Base-by-base conservation (phyloP, 2,888 invertebrate genomes). In the Escarpia spicata region DNA sequence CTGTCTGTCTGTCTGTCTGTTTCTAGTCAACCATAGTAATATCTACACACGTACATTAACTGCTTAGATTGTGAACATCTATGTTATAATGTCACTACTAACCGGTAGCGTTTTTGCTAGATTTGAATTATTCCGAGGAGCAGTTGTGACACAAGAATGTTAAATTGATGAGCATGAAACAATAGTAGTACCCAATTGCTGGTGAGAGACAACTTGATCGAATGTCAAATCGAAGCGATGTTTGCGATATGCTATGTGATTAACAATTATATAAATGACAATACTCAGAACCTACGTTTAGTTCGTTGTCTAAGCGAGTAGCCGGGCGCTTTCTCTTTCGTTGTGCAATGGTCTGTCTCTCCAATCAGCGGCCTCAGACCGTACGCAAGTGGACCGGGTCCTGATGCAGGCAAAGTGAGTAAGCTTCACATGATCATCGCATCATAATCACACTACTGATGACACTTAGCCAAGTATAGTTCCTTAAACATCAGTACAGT, bases 331-430 rank as follows among this genome's bases (percentile, higher is more conserved):
- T 92, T 90, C 19, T 92, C 90, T 92, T 93, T 93, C 44, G 94
- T 94, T 43, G 90, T 91, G 45, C 93, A 93, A 92, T 93, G 93
- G 44, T 93, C 93, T 75, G 93, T 91, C 44, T 52, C 91, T 52
- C 94, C 94, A 58, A 93, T 58, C n/a, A 92, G 91, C 10, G 94
- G 93, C 43, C 92, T 92, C 93, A 94, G 75, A 8, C 92, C 90
- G 91, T 94, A 94, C 19, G 94, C 94, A 92, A 93, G 44, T 10
- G 94, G 94, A 19, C 94, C 94, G 9, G 94, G 94, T n/a, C 94
- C 94, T 94, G 91, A 75, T 6, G n/a, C 75, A 26, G 26, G 26
- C n/a, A 75, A 75, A 75, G 75, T 19, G 75, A 75, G 6, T 26
- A 15, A 26, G 26, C 4, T 75, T 75, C 19, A 75, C 26, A 75